These are phyloP conservation scores for Crossoptilon crossoptilon DNA, from an alignment of 2,797 vertebrate species.

Conservation along the genomic window DNA sequence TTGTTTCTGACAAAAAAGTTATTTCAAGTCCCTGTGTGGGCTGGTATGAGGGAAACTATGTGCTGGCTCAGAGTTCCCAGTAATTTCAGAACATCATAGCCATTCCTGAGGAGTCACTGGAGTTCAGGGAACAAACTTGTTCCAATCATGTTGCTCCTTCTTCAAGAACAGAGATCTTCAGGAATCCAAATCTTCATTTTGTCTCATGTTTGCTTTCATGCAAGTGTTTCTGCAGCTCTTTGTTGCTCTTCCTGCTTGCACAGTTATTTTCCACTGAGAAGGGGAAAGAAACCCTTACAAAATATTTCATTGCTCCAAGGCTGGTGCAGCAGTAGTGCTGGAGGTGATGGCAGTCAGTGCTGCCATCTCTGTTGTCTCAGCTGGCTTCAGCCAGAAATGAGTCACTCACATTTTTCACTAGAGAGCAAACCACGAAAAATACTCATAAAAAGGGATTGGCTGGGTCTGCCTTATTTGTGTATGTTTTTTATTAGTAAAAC, in stretches of 20 bases:
- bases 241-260: not conserved
- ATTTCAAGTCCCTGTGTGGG: constrained; percentile 60
- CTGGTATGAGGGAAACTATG: constrained; percentile 63
- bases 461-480: not conserved
- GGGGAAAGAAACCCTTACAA: not conserved
- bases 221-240: not conserved
- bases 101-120: constrained; percentile 37
- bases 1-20: constrained; percentile 46
- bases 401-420: constrained; percentile 12
- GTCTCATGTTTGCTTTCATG: not conserved
- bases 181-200: not conserved
- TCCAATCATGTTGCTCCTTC: not conserved
- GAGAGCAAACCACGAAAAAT: not conserved
- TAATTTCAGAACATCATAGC: constrained; percentile 39
- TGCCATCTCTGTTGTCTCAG: not conserved
- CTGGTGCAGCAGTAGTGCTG: rapidly evolving
- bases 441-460: not conserved
- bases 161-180: not conserved
- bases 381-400: not conserved
- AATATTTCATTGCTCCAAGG: not conserved
- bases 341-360: not conserved
- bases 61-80: constrained; percentile 46
- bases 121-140: constrained; percentile 32
- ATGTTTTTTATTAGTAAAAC: not conserved
- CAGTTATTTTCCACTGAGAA: not conserved